Conservation (phyloP, 2,797 vertebrate genomes). For the Petrocephalus sullivani region DNA sequence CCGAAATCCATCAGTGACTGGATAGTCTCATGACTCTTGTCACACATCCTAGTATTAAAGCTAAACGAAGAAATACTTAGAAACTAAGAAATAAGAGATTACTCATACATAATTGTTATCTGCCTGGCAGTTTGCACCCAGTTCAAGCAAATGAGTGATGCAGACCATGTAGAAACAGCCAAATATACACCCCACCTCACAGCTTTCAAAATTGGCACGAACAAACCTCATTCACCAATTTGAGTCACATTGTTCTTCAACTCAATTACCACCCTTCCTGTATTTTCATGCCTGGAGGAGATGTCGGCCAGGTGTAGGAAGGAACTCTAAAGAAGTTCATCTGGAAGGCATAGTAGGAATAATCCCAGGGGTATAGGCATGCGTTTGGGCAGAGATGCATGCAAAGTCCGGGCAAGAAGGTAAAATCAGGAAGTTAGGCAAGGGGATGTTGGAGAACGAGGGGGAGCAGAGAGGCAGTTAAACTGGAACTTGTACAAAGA, state of each 20-base stretch:
- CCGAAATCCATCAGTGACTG: background rate
- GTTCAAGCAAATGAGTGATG: background rate
- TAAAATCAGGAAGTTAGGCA: background rate
- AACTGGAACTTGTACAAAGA: background rate
- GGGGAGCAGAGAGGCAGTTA: background rate
- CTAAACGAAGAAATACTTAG: background rate
- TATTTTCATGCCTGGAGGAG: background rate
- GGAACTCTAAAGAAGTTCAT: background rate
- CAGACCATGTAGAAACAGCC: background rate
- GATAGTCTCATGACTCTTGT: background rate
- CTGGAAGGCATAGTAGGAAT: background rate
- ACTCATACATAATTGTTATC: background rate
- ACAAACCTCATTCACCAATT: background rate
- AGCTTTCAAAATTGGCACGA: background rate
- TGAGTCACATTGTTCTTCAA: background rate
- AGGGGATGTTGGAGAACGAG: background rate
- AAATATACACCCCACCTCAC: background rate
- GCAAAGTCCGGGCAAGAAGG: background rate
- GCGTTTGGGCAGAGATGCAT: background rate
- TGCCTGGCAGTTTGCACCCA: background rate
- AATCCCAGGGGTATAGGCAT: background rate
- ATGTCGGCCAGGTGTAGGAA: background rate
- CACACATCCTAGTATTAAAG: background rate
- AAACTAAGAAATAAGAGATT: background rate
- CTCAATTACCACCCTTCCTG: background rate